Conservation (phyloP, 2,113 vertebrate species). For the Columba janthina region DNA sequence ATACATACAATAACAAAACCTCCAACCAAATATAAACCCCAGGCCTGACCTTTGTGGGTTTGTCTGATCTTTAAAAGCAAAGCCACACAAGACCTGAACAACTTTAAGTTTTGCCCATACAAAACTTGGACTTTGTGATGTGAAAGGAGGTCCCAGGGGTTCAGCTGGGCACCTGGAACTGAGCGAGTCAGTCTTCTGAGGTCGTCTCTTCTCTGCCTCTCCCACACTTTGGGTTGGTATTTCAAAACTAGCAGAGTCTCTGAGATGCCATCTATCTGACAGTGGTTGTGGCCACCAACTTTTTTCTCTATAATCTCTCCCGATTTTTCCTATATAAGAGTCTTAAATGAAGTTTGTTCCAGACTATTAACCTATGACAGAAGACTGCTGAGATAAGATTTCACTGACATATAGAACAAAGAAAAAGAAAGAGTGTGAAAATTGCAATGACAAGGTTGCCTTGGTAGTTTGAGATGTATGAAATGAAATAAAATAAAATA, state of each 20-base stretch:
- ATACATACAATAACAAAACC: not conserved
- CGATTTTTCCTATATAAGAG: constrained; percentile 56
- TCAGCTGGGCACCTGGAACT: not conserved
- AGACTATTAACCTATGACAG: constrained; percentile 80
- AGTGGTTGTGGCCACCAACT: constrained; percentile 44
- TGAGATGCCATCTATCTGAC: not conserved
- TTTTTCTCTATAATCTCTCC: constrained; percentile 40
- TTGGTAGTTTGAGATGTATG: constrained; percentile 65
- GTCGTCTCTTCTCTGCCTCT: not conserved
- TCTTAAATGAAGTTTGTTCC: constrained; percentile 78
- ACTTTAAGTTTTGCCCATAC: not conserved
- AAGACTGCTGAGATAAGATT: constrained; percentile 77
- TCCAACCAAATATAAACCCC: not conserved
- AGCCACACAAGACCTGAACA: not conserved
- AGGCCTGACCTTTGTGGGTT: not conserved
- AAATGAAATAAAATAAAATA: constrained; percentile 76
- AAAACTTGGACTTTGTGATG: not conserved
- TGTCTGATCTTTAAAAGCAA: constrained; percentile 1
- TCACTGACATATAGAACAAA: constrained; percentile 78
- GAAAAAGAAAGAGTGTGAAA: constrained; percentile 73
- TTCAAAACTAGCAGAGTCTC: not conserved
- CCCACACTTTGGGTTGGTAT: not conserved
- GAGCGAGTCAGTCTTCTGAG: not conserved
- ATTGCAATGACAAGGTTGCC: constrained; percentile 80
- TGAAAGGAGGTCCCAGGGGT: not conserved